Evolutionary conservation across 1,140 invertebrate genomes (phyloP), one percentile per base, ranked within the genome.

Genomic region (Drosophila virilis): DNA sequence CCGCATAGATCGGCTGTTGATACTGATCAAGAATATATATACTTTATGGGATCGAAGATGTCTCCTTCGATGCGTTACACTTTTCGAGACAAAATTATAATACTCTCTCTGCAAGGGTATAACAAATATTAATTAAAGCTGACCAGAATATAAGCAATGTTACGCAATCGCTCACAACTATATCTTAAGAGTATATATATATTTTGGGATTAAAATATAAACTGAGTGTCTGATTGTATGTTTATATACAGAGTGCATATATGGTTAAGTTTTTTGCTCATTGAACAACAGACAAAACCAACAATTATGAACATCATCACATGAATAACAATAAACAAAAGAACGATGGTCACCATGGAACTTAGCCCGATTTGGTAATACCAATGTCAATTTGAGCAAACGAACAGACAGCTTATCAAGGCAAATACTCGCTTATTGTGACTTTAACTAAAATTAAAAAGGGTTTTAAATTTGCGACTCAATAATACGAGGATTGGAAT

Each of bases 281-380:
- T 54, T 69, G 67, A 62, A 1, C 22, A 35, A 10, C 17, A 51
- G 12, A 13, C 43, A 17, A 54, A 32, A 13, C 17, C 5, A 33
- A 37, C 51, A 54, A 54, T 54, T 54, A 54, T 38, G 13, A 5
- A 54, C 38, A 22, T 17, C 22, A 45, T 59, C 10, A 17, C 2
- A 33, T 28, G 12, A 59, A 45, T 40, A 59, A 59, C 8, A 69
- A 54, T 54, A 62, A 54, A 69, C 48, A 69, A 62, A 45, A 62
- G 58, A 69, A 69, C 58, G 58, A 61, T 69, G 57, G 46, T 48
- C 58, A 28, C 37, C 17, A 60, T 51, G 40, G 22, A 8, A 43
- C 5, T 1, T 6, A 12, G 13, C 48, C 58, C 22, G 46, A 37
- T 70, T 70, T 45, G 58, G 59, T 8, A 62, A 62, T 12, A 48